Conservation (phyloP, 2,888 invertebrate genomes). For the Phortica magna region DNA sequence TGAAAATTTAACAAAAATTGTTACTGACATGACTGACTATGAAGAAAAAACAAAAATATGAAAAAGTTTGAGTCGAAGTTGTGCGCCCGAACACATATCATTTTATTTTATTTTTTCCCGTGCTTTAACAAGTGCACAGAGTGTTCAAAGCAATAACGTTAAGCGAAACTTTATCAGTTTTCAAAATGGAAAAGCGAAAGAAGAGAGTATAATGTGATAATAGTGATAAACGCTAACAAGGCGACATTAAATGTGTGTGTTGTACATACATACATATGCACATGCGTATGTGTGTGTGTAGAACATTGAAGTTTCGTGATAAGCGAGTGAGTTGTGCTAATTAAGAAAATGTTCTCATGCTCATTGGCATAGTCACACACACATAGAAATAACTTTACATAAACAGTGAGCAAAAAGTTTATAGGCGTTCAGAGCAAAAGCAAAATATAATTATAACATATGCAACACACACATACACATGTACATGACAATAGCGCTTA, state of each 20-base stretch:
- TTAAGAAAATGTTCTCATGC: constrained; percentile 3
- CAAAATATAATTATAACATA: no score
- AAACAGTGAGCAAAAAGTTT: no score
- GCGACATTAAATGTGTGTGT: background rate
- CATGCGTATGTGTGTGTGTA: background rate
- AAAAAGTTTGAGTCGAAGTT: background rate
- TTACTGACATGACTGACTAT: constrained; percentile 6
- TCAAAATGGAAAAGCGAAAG: background rate
- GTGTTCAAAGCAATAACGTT: no score
- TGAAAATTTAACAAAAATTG: constrained; percentile 18
- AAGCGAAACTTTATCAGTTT: background rate
- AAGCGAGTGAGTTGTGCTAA: background rate
- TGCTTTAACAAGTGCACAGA: background rate
- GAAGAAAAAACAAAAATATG: background rate
- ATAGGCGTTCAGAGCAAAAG: no score
- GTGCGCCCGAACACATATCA: background rate
- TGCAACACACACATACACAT: no score
- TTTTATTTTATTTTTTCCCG: background rate
- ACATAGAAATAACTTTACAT: no score
- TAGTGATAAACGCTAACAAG: background rate
- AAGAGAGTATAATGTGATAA: background rate
- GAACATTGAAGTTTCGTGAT: background rate
- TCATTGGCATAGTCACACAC: background rate
- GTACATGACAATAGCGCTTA: no score
- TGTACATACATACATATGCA: no score